Conservation (phyloP, 2,888 invertebrate species). For the Callimorpha dominula region DNA sequence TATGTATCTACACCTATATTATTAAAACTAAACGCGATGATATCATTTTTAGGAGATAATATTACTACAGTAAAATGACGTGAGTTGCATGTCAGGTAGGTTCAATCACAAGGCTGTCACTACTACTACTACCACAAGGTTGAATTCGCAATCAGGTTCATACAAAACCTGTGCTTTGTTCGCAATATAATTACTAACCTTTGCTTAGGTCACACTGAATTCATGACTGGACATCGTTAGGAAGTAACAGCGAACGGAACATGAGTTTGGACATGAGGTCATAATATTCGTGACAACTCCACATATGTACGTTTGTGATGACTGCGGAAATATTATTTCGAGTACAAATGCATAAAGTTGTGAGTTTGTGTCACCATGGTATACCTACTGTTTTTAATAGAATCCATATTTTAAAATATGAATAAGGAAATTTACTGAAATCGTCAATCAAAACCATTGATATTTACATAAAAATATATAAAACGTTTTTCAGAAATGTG, state of each 20-base stretch:
- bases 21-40: not conserved
- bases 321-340: conserved; percentile 1
- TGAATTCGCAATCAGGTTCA: conserved; percentile 7
- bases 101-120: conserved; percentile 47
- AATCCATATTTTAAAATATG: too few relatives aligned
- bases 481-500: too few relatives aligned
- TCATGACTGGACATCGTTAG: conserved; percentile 41
- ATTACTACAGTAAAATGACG: not conserved
- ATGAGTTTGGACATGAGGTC: conserved; percentile 36
- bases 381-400: too few relatives aligned
- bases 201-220: conserved; percentile 33
- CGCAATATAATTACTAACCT: conserved; percentile 44
- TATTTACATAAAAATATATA: too few relatives aligned
- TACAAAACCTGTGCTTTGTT: conserved; percentile 16
- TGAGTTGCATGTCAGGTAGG: conserved; percentile 20
- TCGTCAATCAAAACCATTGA: too few relatives aligned
- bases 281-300: conserved; percentile 32
- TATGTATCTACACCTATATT: not conserved
- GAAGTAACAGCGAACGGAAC: conserved; percentile 27
- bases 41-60: not conserved
- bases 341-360: not conserved
- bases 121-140: conserved; percentile 7
- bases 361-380: not conserved
- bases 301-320: not conserved
- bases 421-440: too few relatives aligned